Evolutionary conservation across 2,797 vertebrate genomes (phyloP).

Genomic region (Aratinga solstitialis): DNA sequence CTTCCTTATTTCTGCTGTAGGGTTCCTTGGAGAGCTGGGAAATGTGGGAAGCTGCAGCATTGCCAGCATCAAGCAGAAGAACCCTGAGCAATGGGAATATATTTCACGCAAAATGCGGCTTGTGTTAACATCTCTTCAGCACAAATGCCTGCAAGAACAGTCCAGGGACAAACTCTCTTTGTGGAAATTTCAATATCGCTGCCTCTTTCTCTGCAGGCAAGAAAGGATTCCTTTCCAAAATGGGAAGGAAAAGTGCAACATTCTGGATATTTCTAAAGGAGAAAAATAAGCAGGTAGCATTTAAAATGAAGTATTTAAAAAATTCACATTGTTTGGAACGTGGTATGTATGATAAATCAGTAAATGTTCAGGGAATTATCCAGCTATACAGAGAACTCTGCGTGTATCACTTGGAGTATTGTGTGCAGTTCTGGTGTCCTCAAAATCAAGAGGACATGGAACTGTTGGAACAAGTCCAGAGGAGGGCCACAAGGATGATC

Average conservation of each 20-base stretch:
- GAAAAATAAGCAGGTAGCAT: constrained; percentile 22
- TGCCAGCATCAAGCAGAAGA: background rate
- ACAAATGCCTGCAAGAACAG: constrained; percentile 58
- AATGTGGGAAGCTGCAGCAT: background rate
- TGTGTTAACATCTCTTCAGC: constrained; percentile 57
- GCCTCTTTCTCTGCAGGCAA: constrained; percentile 35
- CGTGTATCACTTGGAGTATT: too few relatives aligned
- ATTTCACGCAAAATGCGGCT: constrained; percentile 46
- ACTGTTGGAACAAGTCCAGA: too few relatives aligned
- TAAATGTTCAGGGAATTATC: background rate
- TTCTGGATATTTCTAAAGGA: constrained; percentile 28
- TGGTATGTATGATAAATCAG: background rate
- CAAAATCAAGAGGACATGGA: too few relatives aligned
- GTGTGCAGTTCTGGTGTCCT: too few relatives aligned
- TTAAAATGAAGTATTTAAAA: background rate
- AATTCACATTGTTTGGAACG: constrained; percentile 13
- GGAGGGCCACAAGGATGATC: too few relatives aligned
- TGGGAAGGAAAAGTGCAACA: background rate
- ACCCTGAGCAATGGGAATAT: background rate
- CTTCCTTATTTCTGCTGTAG: background rate
- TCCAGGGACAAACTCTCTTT: constrained; percentile 41
- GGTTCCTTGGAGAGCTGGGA: background rate
- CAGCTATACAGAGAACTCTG: background rate
- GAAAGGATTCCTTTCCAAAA: constrained; percentile 39
- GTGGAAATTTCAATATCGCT: constrained; percentile 8